phyloP scores from a whole-genome alignment of 2,888 invertebrate genomes.

The Apotomis turbidana region DNA sequence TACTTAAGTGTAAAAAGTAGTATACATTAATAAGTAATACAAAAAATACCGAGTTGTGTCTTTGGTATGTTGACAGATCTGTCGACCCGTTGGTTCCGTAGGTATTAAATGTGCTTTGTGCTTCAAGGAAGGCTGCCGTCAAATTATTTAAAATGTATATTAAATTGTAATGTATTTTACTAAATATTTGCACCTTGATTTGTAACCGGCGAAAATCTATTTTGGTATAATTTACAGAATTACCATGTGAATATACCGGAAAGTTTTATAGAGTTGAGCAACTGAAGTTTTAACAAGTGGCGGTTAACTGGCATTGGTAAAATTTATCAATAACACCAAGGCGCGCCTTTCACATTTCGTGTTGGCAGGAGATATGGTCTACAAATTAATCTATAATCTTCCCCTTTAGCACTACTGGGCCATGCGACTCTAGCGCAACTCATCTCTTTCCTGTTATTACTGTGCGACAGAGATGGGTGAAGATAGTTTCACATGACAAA shows the following conservation, averaged over 20 bases:
- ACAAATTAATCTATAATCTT: too few species aligned
- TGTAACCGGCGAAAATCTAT: slow-evolving; percentile 9
- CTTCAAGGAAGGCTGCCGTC: not conserved
- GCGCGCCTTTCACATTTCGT: too few species aligned
- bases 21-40: not conserved
- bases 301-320: too few species aligned
- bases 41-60: slow-evolving; percentile 15
- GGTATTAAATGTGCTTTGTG: not conserved
- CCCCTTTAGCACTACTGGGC: too few species aligned
- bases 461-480: too few species aligned
- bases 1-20: not conserved
- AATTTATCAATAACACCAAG: too few species aligned
- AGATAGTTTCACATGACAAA: too few species aligned
- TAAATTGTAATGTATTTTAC: not conserved
- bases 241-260: not conserved
- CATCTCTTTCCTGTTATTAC: too few species aligned
- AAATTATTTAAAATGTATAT: slow-evolving; percentile 10
- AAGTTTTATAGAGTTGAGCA: too few species aligned
- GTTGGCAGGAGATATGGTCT: too few species aligned
- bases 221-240: slow-evolving; percentile 8
- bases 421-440: too few species aligned
- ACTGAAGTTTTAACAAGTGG: too few species aligned
- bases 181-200: not conserved
- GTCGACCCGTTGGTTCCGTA: not conserved
- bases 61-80: slow-evolving; percentile 13